These are phyloP conservation scores for Tetrax tetrax DNA, from an alignment of 2,113 vertebrate genomes.

Conservation along the genomic window DNA sequence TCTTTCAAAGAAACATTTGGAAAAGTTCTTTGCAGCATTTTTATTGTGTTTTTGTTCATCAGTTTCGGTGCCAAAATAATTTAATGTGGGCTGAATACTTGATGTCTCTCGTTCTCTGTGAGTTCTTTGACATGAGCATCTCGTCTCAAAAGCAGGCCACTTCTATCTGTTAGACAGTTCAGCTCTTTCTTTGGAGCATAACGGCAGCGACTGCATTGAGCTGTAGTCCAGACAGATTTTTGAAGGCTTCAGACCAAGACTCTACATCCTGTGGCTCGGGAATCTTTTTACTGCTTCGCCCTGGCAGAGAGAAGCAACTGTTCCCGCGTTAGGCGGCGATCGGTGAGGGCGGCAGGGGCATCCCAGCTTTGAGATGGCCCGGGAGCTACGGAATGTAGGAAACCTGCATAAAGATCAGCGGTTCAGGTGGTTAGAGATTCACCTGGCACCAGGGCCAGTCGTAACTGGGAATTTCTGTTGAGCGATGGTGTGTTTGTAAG, in stretches of 20 bases:
- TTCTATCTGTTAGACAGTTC: not conserved
- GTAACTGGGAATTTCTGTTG: not conserved
- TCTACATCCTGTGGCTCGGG: not conserved
- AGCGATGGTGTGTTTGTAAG: not conserved
- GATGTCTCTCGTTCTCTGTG: not conserved
- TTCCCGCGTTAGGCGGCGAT: not conserved
- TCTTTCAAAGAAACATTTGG: conserved; percentile 58
- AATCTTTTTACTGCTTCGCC: not conserved
- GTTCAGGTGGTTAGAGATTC: not conserved
- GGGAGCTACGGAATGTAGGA: not conserved
- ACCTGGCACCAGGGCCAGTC: not conserved
- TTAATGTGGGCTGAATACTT: not conserved
- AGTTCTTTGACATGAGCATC: not conserved
- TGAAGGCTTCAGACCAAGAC: not conserved
- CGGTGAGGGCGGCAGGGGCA: not conserved
- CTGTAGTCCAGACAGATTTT: not conserved
- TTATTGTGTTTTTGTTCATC: conserved; percentile 31
- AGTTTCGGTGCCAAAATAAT: conserved; percentile 42
- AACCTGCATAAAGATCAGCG: not conserved
- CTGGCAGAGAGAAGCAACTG: accelerated
- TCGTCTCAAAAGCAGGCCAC: not conserved
- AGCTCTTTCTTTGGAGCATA: not conserved
- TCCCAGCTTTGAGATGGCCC: not conserved
- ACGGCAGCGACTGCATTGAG: not conserved
- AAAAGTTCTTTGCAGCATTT: conserved; percentile 30